Conservation (phyloP, 2,113 vertebrate species). For the Oncorhynchus gorbuscha region DNA sequence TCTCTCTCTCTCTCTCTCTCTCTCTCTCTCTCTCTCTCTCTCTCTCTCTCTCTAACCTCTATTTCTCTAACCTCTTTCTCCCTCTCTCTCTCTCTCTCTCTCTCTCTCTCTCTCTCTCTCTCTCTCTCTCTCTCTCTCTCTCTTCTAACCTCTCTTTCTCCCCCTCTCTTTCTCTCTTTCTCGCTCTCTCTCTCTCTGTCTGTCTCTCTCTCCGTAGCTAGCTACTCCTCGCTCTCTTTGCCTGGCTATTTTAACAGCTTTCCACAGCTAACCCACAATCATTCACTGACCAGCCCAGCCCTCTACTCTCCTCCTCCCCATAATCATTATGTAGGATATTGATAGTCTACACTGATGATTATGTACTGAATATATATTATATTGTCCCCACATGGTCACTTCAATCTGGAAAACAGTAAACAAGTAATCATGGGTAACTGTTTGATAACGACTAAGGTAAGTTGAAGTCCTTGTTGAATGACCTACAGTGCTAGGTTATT, state of each 20-base stretch:
- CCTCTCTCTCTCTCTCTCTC: neutral
- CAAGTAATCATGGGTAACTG: no score
- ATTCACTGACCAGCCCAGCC: slow-evolving; percentile 52
- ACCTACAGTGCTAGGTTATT: neutral
- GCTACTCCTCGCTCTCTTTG: slow-evolving; percentile 39
- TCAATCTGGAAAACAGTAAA: no score
- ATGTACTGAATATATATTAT: slow-evolving; percentile 57
- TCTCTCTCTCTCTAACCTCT: neutral
- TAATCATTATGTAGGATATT: slow-evolving; percentile 69
- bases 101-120: no score
- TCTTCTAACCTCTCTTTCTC: neutral
- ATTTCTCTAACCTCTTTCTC: neutral
- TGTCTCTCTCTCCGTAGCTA: neutral
- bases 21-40: no score
- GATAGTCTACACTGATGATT: slow-evolving; percentile 69
- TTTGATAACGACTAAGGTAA: no score
- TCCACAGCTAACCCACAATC: slow-evolving; percentile 73
- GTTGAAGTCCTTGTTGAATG: neutral
- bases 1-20: neutral
- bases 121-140: neutral
- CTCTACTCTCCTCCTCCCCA: slow-evolving; percentile 52
- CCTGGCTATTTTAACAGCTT: slow-evolving; percentile 69
- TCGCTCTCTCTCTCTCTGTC: no score
- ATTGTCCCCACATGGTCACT: no score
- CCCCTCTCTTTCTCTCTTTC: no score